phyloP scores from a whole-genome alignment of 2,888 invertebrate species.

The Netelia melanura region DNA sequence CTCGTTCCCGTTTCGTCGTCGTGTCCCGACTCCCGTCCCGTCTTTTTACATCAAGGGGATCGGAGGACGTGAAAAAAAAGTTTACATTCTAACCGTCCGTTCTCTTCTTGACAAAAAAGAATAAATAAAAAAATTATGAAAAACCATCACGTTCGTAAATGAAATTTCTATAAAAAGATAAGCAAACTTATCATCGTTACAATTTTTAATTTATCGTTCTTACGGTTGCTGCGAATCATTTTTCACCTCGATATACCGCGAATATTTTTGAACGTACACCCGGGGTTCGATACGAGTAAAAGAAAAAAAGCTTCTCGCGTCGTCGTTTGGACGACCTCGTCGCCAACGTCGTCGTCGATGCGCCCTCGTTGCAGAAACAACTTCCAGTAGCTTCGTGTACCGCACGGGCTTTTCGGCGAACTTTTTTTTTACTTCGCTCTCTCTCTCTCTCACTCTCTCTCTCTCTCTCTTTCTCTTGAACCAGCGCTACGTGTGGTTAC shows the following conservation, averaged over 20 bases:
- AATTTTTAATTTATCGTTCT: too few species aligned
- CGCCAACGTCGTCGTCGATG: not conserved
- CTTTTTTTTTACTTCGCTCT: constrained; percentile 34
- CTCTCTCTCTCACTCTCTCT: constrained; percentile 7
- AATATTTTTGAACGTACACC: too few species aligned
- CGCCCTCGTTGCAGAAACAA: constrained; percentile 10
- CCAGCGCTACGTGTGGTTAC: constrained; percentile 7
- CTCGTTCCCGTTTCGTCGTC: too few species aligned
- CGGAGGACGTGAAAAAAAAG: too few species aligned
- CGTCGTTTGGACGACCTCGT: not conserved
- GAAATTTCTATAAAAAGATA: too few species aligned
- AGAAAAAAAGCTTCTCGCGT: not conserved
- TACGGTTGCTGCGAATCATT: too few species aligned
- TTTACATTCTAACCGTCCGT: not conserved
- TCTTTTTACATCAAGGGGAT: too few species aligned
- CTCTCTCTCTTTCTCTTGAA: constrained; percentile 22
- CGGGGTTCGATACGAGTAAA: too few species aligned
- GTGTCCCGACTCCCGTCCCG: too few species aligned
- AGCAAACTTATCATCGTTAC: too few species aligned
- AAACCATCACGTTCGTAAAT: not conserved
- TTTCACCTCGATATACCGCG: too few species aligned
- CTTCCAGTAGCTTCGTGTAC: constrained; percentile 1
- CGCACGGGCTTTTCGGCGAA: constrained; percentile 11
- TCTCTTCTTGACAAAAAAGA: not conserved
- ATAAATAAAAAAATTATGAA: too few species aligned